Percentiles rank a stretch among this genome's conserved stretches.
Conservation (phyloP, 2,113 vertebrate species). For the Neotragus moschatus region DNA sequence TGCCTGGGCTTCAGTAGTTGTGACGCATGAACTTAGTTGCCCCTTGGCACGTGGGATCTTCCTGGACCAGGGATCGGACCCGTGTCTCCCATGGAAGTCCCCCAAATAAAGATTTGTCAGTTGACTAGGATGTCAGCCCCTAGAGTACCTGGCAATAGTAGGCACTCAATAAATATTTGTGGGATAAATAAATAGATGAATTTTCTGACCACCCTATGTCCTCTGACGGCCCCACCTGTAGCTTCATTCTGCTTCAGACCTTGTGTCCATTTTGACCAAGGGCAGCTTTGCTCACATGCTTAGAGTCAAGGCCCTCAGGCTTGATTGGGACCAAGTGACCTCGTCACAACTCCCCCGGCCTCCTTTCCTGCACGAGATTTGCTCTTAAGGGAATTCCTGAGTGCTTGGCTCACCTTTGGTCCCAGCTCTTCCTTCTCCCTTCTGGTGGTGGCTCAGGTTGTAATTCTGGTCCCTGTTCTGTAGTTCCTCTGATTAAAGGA, state of each 20-base stretch:
- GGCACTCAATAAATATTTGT: neutral
- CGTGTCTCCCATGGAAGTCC: neutral
- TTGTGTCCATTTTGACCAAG: neutral
- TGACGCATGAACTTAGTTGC: neutral
- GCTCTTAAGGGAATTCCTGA: neutral
- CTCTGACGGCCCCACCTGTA: neutral
- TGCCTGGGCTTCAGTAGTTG: neutral
- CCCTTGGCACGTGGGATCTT: neutral
- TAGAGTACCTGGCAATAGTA: neutral
- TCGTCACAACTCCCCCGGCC: fast-evolving
- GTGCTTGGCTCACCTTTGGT: neutral
- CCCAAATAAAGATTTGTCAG: neutral
- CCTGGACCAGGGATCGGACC: neutral
- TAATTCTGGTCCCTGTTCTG: neutral
- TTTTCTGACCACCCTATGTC: neutral
- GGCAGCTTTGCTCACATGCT: neutral
- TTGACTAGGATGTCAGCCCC: neutral
- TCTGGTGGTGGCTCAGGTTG: neutral
- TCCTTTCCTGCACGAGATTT: neutral
- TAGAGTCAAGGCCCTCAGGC: neutral
- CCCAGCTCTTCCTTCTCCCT: neutral
- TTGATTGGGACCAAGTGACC: neutral
- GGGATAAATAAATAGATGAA: neutral
- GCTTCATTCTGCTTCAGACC: neutral
- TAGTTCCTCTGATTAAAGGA: neutral